Base-by-base conservation (phyloP, 1,140 invertebrate genomes). In the Drosophila arizonae region DNA sequence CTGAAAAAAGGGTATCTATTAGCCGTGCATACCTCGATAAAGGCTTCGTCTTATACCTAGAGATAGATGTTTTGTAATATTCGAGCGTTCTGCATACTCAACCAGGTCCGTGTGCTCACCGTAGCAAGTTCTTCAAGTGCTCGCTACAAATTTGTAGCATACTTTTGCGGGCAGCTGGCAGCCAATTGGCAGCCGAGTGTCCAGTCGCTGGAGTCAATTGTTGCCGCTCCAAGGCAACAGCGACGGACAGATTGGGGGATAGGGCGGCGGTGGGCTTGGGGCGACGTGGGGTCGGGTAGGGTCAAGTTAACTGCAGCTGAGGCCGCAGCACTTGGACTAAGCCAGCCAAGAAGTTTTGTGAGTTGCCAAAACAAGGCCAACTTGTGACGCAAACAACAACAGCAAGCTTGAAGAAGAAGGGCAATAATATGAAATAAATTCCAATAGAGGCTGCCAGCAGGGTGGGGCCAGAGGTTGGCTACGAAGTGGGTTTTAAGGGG, bases 351-450 rank as follows among this genome's bases (percentile, higher is more conserved):
- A 81, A 81, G 70, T 86, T 39, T 85, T 73, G 51, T 24, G 30
- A 72, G 64, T 86, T 81, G 81, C 73, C 62, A 86, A 85, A 86
- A 85, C 81, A 85, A 85, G 58, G 74, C 77, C 81, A 76, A 77
- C 48, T 66, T 68, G 65, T 84, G 79, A 61, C 65, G 56, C 80
- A 79, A 79, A 74, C 71, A 72, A 67, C 46, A 28, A 30, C 2
- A 2, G 6, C 36, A 41, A 8, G 30, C 36, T 11, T 21, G 43
- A 36, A 63, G 43, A 36, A 63, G 36, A 39, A 66, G 51, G 81
- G 74, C 78, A 86, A 86, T 87, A 86, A 86, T 81, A 79, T 86
- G 75, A 86, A 86, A 86, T 86, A 86, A 87, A 87, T 86, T 86
- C 78, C 76, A 82, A 78, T 68, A 54, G 63, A 41, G 56, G 52